Conservation (phyloP, 2,888 invertebrate genomes). For the Pediacus dermestoides region DNA sequence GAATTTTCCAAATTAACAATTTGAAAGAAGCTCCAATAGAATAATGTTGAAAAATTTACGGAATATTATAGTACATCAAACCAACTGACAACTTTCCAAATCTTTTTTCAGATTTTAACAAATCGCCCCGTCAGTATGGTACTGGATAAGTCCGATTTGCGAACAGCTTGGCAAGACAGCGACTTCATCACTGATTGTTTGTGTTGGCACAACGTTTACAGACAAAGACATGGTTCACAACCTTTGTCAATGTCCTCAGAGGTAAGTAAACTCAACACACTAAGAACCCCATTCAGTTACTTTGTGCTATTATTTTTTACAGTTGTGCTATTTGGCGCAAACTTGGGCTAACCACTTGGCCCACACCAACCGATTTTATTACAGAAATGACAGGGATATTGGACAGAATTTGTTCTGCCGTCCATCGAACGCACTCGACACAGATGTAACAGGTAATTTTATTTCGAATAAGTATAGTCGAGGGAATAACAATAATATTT, state of each 20-base stretch:
- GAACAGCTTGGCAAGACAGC: constrained; percentile 75
- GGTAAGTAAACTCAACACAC: constrained; percentile 50
- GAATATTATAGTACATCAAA: too few relatives aligned
- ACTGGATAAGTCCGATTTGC: constrained; percentile 65
- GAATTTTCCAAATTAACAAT: too few relatives aligned
- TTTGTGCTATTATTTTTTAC: constrained; percentile 37
- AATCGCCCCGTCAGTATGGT: constrained; percentile 68
- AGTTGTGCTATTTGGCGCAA: constrained; percentile 78
- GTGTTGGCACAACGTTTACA: constrained; percentile 80
- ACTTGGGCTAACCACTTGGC: constrained; percentile 86
- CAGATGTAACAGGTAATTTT: constrained; percentile 62
- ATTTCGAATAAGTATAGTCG: too few relatives aligned
- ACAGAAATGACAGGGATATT: constrained; percentile 71
- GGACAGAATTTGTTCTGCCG: constrained; percentile 79
- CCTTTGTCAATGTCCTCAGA: constrained; percentile 72
- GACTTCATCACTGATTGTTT: constrained; percentile 78
- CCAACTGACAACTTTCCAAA: too few relatives aligned
- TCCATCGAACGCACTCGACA: constrained; percentile 63
- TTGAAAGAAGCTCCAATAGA: too few relatives aligned
- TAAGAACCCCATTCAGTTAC: not conserved
- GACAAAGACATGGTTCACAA: constrained; percentile 71
- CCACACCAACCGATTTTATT: constrained; percentile 74
- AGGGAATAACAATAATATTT: too few relatives aligned
- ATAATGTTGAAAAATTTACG: too few relatives aligned
- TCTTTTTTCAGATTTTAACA: constrained; percentile 57